A percentile compares a stretch with the other conserved stretches of the same genome.
Evolutionary conservation across 2,113 vertebrate genomes (phyloP).

Genomic region (Acanthochromis polyacanthus): DNA sequence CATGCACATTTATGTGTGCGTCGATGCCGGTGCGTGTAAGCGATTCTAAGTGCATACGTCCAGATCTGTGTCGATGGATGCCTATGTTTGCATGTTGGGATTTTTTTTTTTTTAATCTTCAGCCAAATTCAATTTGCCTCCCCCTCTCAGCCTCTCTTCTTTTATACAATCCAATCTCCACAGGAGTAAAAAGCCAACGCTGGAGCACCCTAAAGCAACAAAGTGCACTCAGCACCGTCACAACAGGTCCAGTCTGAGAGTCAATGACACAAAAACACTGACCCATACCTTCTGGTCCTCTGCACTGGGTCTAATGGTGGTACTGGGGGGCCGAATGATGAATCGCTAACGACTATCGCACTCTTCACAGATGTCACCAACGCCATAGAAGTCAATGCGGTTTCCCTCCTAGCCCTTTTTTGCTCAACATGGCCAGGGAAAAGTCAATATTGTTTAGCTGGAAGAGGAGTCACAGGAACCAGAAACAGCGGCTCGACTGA

Average conservation of each 20-base stretch:
- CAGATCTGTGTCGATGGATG: background rate
- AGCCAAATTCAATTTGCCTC: constrained; percentile 46
- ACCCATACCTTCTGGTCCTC: constrained; percentile 68
- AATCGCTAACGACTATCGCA: constrained; percentile 71
- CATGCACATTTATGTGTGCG: background rate
- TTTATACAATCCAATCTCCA: constrained; percentile 55
- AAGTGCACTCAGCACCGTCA: constrained; percentile 54
- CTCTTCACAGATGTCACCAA: constrained; percentile 69
- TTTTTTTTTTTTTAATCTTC: constrained; percentile 3
- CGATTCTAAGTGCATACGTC: constrained; percentile 11
- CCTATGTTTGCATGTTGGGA: constrained; percentile 27
- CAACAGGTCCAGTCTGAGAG: constrained; percentile 56
- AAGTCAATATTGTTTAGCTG: constrained; percentile 59
- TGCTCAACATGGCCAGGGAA: constrained; percentile 19
- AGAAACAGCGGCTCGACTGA: constrained; percentile 46
- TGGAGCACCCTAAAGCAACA: constrained; percentile 61
- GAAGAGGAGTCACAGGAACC: constrained; percentile 45
- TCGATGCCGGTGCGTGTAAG: background rate
- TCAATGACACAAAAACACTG: constrained; percentile 64
- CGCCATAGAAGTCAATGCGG: constrained; percentile 64
- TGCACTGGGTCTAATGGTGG: constrained; percentile 64
- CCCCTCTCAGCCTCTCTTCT: background rate
- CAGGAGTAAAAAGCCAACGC: constrained; percentile 44
- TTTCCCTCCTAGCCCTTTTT: constrained; percentile 48
- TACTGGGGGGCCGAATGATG: constrained; percentile 51